A percentile compares a stretch with the other conserved stretches of the same genome.
Conservation (phyloP, 2,797 vertebrate species). For the Falco concolor region DNA sequence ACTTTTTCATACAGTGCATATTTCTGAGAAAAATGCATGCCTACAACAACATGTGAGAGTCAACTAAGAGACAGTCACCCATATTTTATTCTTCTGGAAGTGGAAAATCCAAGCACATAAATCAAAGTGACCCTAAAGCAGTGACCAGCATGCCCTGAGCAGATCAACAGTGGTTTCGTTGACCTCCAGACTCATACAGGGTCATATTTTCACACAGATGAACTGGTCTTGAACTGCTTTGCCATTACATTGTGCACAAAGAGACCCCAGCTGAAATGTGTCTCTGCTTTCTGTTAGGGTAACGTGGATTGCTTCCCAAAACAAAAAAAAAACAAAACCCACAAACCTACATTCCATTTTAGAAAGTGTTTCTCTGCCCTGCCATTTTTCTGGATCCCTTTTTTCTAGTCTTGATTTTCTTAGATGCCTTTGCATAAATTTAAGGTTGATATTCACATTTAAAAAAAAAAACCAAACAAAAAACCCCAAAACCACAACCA, state of each 20-base stretch:
- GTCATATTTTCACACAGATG: conserved; percentile 67
- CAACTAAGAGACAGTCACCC: not conserved
- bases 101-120: conserved; percentile 55
- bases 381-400: not conserved
- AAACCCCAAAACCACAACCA: no score
- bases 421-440: not conserved
- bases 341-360: not conserved
- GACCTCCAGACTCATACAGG: conserved; percentile 38
- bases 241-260: conserved; percentile 23
- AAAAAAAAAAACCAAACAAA: not conserved
- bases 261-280: not conserved
- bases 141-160: conserved; percentile 54
- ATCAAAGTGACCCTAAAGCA: conserved; percentile 59
- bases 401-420: not conserved
- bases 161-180: conserved; percentile 55
- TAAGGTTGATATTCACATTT: not conserved
- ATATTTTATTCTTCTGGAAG: conserved; percentile 46
- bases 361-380: not conserved
- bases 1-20: not conserved
- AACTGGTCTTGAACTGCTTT: conserved; percentile 65
- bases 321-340: not conserved
- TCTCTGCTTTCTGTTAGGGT: conserved; percentile 49
- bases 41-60: not conserved
- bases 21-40: not conserved
- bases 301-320: not conserved